These are phyloP conservation scores for Macrosiphum euphorbiae DNA, from an alignment of 2,888 invertebrate genomes.

Conservation along the genomic window DNA sequence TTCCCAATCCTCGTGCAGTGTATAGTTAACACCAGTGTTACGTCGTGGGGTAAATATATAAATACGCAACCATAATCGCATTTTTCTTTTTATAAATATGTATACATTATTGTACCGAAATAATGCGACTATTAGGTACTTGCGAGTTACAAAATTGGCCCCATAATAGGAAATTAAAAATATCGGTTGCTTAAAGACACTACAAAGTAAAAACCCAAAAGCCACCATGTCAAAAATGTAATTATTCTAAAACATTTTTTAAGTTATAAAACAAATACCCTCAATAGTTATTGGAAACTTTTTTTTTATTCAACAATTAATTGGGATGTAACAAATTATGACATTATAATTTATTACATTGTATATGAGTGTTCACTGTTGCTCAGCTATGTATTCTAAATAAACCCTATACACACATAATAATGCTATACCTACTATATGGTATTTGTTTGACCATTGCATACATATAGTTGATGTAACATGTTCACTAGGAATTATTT, in stretches of 20 bases:
- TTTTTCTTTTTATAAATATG: background rate
- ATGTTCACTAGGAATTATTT: background rate
- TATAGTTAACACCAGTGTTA: background rate
- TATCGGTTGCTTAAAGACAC: background rate
- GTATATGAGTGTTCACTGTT: background rate
- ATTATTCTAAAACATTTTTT: background rate
- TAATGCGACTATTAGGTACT: background rate
- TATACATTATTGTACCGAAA: background rate
- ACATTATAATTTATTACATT: no score
- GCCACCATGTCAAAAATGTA: background rate
- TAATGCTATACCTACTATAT: background rate
- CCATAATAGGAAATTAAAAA: background rate
- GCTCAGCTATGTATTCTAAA: background rate
- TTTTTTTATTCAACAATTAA: background rate
- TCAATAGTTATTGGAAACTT: background rate
- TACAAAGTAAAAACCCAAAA: background rate
- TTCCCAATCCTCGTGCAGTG: background rate
- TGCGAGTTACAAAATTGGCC: background rate
- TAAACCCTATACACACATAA: background rate
- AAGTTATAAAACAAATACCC: background rate
- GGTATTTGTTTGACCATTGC: background rate
- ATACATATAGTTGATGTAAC: background rate
- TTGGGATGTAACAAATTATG: background rate
- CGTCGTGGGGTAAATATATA: background rate
- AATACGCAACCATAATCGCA: background rate